phyloP scores from a whole-genome alignment of 2,797 vertebrate species.

The Sphaeramia orbicularis region DNA sequence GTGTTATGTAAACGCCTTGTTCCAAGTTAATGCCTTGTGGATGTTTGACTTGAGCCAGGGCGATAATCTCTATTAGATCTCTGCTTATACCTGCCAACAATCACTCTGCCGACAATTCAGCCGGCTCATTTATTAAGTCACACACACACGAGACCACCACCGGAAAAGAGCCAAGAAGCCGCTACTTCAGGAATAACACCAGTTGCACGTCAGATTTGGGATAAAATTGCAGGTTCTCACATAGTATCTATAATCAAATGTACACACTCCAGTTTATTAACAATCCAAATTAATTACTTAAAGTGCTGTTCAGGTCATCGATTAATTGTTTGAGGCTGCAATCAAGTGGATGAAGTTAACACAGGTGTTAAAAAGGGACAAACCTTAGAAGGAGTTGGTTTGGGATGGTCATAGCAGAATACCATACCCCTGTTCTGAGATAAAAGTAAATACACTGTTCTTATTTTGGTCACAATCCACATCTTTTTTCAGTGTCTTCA shows the following conservation, averaged over 20 bases:
- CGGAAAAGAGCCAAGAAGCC: background rate
- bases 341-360: too few species aligned
- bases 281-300: background rate
- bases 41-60: conserved; percentile 56
- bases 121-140: conserved; percentile 6
- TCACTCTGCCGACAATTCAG: conserved; percentile 35
- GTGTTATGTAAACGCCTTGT: conserved; percentile 36
- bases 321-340: too few species aligned
- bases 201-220: too few species aligned
- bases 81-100: conserved; percentile 58
- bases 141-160: background rate
- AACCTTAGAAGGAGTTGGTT: too few species aligned
- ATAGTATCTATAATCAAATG: background rate
- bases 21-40: conserved; percentile 59
- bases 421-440: too few species aligned
- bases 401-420: too few species aligned
- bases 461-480: too few species aligned
- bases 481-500: too few species aligned
- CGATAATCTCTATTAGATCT: conserved; percentile 66
- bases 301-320: background rate
- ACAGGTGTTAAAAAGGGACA: too few species aligned
- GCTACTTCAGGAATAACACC: background rate
- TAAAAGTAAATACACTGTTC: too few species aligned
- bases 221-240: background rate
- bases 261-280: background rate